Percentiles rank a stretch among this genome's conserved stretches.
phyloP scores from a whole-genome alignment of 2,888 invertebrate genomes.

The Abrostola triplasia region DNA sequence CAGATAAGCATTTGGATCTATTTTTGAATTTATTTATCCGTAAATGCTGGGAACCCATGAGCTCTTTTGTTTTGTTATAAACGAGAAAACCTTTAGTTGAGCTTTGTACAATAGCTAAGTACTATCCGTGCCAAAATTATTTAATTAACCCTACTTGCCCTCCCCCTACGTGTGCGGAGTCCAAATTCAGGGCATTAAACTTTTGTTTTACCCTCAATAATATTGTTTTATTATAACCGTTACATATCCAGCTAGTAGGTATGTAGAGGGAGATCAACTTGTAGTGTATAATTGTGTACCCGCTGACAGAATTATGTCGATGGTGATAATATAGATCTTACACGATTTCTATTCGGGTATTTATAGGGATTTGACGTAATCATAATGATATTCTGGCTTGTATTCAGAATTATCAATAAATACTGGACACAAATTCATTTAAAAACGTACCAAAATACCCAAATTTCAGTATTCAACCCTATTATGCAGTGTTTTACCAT shows the following conservation, averaged over 20 bases:
- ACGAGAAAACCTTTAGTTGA: slow-evolving; percentile 20
- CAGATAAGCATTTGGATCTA: slow-evolving; percentile 4
- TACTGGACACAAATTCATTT: neutral
- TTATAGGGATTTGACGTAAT: slow-evolving; percentile 71
- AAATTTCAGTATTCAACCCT: neutral
- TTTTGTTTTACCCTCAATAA: slow-evolving; percentile 29
- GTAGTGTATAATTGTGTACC: slow-evolving; percentile 68
- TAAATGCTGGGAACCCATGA: slow-evolving; percentile 20
- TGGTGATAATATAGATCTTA: slow-evolving; percentile 66
- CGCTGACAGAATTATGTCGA: slow-evolving; percentile 79
- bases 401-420: slow-evolving; percentile 47
- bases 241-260: slow-evolving; percentile 13
- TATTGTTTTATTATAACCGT: slow-evolving; percentile 27
- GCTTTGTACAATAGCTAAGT: slow-evolving; percentile 23
- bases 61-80: slow-evolving; percentile 16
- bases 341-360: slow-evolving; percentile 63
- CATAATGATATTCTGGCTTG: slow-evolving; percentile 53
- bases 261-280: slow-evolving; percentile 61
- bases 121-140: slow-evolving; percentile 39
- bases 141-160: slow-evolving; percentile 30
- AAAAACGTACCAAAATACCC: too few species aligned
- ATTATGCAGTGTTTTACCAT: neutral
- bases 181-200: slow-evolving; percentile 15
- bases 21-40: slow-evolving; percentile 21
- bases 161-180: slow-evolving; percentile 15